Base-by-base conservation (phyloP, 2,113 vertebrate species). In the Meleagris gallopavo region DNA sequence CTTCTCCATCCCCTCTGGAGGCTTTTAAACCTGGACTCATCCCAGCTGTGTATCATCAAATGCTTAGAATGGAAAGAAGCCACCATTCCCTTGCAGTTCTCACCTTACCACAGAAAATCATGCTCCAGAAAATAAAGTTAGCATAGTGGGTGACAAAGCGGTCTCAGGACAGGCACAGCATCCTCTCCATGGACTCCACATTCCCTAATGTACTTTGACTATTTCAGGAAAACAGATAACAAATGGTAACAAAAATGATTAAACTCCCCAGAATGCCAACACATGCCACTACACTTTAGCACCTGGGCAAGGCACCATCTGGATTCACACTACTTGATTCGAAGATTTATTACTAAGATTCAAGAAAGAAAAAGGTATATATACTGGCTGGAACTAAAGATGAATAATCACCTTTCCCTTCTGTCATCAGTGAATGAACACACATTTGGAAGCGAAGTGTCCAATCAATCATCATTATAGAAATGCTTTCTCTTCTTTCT, bases 391-490 rank as follows among this genome's bases (percentile, higher is more conserved):
- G 52, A 94, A 85, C 38, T 57, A 70, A 50, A 55, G 36, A 88
- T 13, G 78, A 93, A 82, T 58, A 94, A 95, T 85, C 54, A 66
- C 48, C 77, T 81, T 62, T 65, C 72, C 45, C 65, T 41, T 72
- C 36, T 32, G 40, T n/a, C 29, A 54, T 3, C 1, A 87, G 72
- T 79, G 77, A 90, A 62, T 43, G 46, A 92, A 20, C 2, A 7
- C 30, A 54, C 0, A 0, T 80, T 79, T 93, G 61, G 72, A 89
- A 94, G 92, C 78, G 75, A 96, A 93, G 76, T 50, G 34, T 92
- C 84, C 67, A 83, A 84, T 55, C 91, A 93, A 89, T 95, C 91
- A 88, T 72, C 76, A 67, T 86, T 94, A 93, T 40, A 75, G 79
- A 86, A 79, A 6, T 67, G 54, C 64, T 74, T 89, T 88, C 55